phyloP scores from a whole-genome alignment of 2,113 vertebrate species.

The Pluvialis apricaria region DNA sequence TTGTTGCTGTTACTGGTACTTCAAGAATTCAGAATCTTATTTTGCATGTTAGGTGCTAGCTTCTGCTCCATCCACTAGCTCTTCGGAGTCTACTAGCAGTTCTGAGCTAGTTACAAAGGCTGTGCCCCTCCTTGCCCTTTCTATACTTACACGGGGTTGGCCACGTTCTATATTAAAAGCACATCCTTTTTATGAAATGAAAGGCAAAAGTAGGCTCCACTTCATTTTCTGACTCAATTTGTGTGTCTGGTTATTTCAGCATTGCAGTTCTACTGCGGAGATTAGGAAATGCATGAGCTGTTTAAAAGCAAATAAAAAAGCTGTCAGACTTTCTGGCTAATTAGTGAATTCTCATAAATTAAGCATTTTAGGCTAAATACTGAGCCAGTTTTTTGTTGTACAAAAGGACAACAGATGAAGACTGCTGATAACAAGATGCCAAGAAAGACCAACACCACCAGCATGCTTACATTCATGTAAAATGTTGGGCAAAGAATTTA shows the following conservation, averaged over 20 bases:
- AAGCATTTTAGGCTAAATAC: background rate
- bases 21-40: background rate
- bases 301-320: slow-evolving; percentile 30
- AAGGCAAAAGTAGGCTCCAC: background rate
- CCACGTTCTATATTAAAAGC: background rate
- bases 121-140: background rate
- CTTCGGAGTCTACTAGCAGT: background rate
- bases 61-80: background rate
- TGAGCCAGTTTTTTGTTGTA: background rate
- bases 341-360: background rate
- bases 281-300: background rate
- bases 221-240: background rate
- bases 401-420: background rate
- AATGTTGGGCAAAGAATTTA: background rate
- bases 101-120: background rate
- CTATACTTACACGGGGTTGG: too few relatives aligned
- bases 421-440: background rate
- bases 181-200: background rate
- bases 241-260: background rate
- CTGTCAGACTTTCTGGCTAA: background rate
- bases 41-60: background rate
- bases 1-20: background rate
- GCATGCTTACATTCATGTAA: background rate
- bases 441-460: background rate
- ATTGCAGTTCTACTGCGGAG: background rate